Base-by-base conservation (phyloP, 2,113 vertebrate genomes). In the Cichladusa arquata region DNA sequence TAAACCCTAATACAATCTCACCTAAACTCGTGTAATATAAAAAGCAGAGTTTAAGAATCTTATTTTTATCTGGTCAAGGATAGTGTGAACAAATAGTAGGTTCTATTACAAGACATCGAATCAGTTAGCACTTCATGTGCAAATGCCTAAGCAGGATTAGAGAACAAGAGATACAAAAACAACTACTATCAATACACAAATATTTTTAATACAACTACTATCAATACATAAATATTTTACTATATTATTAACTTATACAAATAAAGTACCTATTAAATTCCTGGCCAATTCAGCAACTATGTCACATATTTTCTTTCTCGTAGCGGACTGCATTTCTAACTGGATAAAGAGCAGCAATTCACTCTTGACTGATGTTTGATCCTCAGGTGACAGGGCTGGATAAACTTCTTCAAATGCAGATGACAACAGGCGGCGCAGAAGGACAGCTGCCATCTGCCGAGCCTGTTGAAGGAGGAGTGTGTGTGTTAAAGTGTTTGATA, bases 371-470 rank as follows among this genome's bases (percentile, higher is more conserved):
- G 98, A 99, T 11, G 97, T 98, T 97, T 99, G 99, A 96, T 99
- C 97, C 57, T 99, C 99, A 48, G 98, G 82, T 9, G 99, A 98
- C 91, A 99, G 98, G 66, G 98, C 90, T 24, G 99, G 99, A 94
- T 99, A 99, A 73, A 99, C 98, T 96, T 99, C 99, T 95, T 99
- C 99, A 82, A 99, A 99, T 12, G 99, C 98, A 23, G 99, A 99
- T 19, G 99, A 99, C 96, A 99, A 95, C 88, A 99, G 98, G 61
- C 99, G 98, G 66, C 99, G 98, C 40, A 99, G 96, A 72, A 99
- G 98, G 76, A 99, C 99, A 3, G 99, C 99, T 7, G 99, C 99
- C 99, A 99, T 99, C 97, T 99, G 99, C 97, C 98, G 98, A 91
- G 99, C 98, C 99, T 99, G 93, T 62, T 62, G 38, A 90, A 72